Percentiles rank a stretch among this genome's conserved stretches.
phyloP scores from a whole-genome alignment of 2,888 invertebrate genomes.

The Hyalella azteca region DNA sequence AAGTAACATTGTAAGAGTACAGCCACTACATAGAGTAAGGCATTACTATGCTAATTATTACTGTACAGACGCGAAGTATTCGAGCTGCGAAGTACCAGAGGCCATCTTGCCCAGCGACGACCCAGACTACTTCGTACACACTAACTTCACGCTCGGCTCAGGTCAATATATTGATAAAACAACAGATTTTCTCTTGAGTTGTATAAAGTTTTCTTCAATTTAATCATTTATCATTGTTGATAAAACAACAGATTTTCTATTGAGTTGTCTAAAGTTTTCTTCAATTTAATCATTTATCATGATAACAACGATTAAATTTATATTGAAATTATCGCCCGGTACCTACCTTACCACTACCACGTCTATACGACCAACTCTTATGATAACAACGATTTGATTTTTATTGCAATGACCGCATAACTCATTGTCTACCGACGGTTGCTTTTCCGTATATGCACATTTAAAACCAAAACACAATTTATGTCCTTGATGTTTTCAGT shows the following conservation, averaged over 20 bases:
- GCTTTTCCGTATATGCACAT: neutral
- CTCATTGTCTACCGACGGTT: neutral
- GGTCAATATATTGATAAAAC: neutral
- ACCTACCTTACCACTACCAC: neutral
- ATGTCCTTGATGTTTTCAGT: no score
- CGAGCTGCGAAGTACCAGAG: conserved; percentile 2
- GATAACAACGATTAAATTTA: neutral
- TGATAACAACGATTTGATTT: neutral
- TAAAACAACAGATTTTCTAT: neutral
- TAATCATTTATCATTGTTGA: no score
- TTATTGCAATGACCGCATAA: neutral
- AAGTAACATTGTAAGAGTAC: neutral
- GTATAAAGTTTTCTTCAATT: neutral
- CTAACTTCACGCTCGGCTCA: neutral
- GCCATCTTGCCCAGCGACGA: neutral
- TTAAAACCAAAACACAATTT: neutral
- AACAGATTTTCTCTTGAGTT: neutral
- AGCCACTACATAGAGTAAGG: no score
- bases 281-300: neutral
- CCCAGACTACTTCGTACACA: neutral
- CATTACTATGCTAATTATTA: no score
- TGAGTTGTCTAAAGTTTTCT: neutral
- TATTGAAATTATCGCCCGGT: conserved; percentile 10
- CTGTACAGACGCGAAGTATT: neutral
- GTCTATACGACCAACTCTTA: neutral